These are phyloP conservation scores for Pseudococcus jackbeardsleyi DNA, from an alignment of 2,888 invertebrate species.

Conservation along the genomic window DNA sequence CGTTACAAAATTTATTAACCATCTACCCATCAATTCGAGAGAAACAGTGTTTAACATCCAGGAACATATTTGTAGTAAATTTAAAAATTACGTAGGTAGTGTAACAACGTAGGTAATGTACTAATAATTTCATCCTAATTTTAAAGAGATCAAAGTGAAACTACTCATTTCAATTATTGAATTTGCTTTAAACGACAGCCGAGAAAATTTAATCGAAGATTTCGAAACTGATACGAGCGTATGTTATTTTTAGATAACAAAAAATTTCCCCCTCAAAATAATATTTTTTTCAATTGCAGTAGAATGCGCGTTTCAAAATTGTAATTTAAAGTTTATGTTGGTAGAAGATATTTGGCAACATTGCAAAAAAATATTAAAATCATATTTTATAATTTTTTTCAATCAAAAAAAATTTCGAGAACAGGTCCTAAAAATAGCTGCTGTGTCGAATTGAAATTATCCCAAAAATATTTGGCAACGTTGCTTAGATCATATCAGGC, in stretches of 20 bases:
- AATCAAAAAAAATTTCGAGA: too few species aligned
- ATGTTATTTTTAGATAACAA: background rate
- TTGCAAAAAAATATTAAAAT: too few species aligned
- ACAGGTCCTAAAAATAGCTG: too few species aligned
- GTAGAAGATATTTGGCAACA: too few species aligned
- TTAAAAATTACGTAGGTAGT: background rate
- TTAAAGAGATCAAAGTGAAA: slow-evolving; percentile 44
- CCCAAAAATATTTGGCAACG: background rate
- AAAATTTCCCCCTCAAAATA: background rate
- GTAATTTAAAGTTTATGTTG: too few species aligned
- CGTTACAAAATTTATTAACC: background rate
- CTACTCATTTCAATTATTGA: slow-evolving; percentile 43
- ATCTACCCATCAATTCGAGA: background rate
- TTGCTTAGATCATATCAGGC: background rate
- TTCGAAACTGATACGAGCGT: background rate
- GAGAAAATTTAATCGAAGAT: background rate
- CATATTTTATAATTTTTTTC: too few species aligned
- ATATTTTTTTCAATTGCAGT: too few species aligned
- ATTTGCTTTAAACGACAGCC: slow-evolving; percentile 25
- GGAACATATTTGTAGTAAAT: slow-evolving; percentile 13
- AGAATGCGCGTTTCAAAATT: too few species aligned
- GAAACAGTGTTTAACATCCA: background rate
- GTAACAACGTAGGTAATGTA: background rate
- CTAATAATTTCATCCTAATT: slow-evolving; percentile 29
- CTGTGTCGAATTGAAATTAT: background rate